Evolutionary conservation across 2,888 invertebrate genomes (phyloP).

Genomic region (Agrochola lota): DNA sequence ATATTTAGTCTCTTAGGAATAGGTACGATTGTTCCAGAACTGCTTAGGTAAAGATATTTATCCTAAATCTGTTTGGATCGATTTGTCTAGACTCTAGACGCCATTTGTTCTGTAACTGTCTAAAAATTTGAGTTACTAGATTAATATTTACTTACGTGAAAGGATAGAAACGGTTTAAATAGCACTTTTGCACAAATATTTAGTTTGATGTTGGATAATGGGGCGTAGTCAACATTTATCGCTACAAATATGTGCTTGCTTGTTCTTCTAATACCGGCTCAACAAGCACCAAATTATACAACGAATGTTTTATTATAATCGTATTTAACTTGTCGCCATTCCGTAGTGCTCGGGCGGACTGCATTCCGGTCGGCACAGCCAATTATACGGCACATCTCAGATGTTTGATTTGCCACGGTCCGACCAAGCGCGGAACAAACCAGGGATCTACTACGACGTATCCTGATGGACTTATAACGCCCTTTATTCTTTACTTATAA

Average conservation of each 20-base stretch:
- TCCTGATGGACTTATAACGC: constrained; percentile 54
- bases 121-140: constrained; percentile 9
- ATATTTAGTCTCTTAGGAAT: constrained; percentile 7
- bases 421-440: constrained; percentile 53
- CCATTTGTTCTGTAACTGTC: constrained; percentile 24
- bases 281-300: constrained; percentile 31
- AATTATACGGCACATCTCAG: constrained; percentile 68
- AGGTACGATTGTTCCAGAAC: constrained; percentile 6
- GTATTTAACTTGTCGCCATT: constrained; percentile 50
- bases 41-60: constrained; percentile 1
- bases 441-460: constrained; percentile 31
- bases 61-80: constrained; percentile 41
- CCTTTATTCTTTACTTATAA: constrained; percentile 57
- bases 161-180: constrained; percentile 4
- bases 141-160: constrained; percentile 20
- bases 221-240: background rate
- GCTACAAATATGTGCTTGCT: background rate
- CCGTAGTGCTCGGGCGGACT: constrained; percentile 48
- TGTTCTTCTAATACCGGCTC: constrained; percentile 2
- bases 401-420: constrained; percentile 69
- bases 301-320: constrained; percentile 51
- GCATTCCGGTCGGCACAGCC: constrained; percentile 58
- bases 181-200: constrained; percentile 17
- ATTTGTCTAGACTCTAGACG: constrained; percentile 54
- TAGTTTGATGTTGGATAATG: background rate